A percentile compares a stretch with the other conserved stretches of the same genome.
Conservation (phyloP, 2,888 invertebrate species). For the Agrochola lychnidis region DNA sequence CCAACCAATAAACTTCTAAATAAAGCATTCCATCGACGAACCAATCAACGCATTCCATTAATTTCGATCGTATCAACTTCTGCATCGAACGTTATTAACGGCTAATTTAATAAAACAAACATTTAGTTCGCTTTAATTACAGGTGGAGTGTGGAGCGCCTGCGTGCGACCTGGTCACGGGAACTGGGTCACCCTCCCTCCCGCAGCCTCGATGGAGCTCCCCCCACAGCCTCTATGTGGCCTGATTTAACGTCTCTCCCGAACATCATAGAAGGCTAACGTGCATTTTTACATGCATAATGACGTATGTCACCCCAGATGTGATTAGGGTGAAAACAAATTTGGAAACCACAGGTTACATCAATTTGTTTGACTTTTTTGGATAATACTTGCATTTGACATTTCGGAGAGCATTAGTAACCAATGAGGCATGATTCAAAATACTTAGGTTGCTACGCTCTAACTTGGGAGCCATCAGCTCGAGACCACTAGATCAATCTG, state of each 20-base stretch:
- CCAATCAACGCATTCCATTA: constrained; percentile 36
- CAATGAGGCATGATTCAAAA: not conserved
- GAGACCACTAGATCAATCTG: not conserved
- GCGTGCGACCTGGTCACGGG: constrained; percentile 82
- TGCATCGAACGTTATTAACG: constrained; percentile 21
- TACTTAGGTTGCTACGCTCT: not conserved
- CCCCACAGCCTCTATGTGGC: constrained; percentile 59
- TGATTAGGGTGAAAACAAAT: not conserved
- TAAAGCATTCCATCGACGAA: constrained; percentile 14
- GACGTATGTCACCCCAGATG: not conserved
- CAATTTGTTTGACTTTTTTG: not conserved
- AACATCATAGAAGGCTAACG: constrained; percentile 49
- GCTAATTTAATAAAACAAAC: constrained; percentile 59
- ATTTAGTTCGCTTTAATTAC: constrained; percentile 68
- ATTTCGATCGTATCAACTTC: constrained; percentile 27
- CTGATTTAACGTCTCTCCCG: constrained; percentile 61
- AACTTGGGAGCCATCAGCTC: not conserved
- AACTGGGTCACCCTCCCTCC: constrained; percentile 80
- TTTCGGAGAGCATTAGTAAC: not conserved
- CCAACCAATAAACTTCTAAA: constrained; percentile 15
- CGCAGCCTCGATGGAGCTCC: constrained; percentile 36
- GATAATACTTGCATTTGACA: not conserved
- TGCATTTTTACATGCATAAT: constrained; percentile 34
- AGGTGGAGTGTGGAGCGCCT: constrained; percentile 73
- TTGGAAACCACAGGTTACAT: not conserved